Evolutionary conservation across 2,888 invertebrate genomes (phyloP).

Genomic region (Tenthredo scrophulariae): DNA sequence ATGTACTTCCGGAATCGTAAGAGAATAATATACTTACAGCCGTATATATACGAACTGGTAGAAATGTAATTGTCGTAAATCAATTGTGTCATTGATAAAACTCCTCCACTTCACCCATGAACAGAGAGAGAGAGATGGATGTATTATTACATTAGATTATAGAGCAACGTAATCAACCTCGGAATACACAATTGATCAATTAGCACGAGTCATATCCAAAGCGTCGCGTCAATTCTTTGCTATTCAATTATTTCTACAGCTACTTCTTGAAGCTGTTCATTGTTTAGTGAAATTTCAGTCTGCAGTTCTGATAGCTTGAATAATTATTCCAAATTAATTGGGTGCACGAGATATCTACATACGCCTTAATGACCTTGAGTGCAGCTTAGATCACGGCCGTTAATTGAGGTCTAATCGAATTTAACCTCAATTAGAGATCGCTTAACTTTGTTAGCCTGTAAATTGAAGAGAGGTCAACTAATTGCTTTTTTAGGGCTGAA

Average conservation of each 20-base stretch:
- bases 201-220: not conserved
- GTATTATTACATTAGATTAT: not conserved
- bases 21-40: not conserved
- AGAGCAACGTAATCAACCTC: conserved; percentile 14
- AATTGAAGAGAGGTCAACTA: conserved; percentile 42
- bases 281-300: not conserved
- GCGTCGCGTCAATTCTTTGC: not conserved
- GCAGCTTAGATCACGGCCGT: not conserved
- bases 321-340: not conserved
- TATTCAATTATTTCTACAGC: not conserved
- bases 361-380: not conserved
- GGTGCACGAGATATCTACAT: not conserved
- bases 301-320: not conserved
- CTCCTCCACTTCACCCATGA: not conserved
- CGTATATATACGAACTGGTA: not conserved
- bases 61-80: conserved; percentile 1
- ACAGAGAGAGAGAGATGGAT: not conserved
- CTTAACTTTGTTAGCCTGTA: conserved; percentile 16
- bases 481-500: conserved; percentile 25
- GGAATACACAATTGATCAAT: conserved; percentile 14
- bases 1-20: conserved; percentile 10
- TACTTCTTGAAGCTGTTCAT: not conserved
- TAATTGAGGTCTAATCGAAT: conserved; percentile 35
- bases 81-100: conserved; percentile 18
- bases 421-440: conserved; percentile 36